phyloP scores from a whole-genome alignment of 2,113 vertebrate genomes.

The Alouatta palliata region DNA sequence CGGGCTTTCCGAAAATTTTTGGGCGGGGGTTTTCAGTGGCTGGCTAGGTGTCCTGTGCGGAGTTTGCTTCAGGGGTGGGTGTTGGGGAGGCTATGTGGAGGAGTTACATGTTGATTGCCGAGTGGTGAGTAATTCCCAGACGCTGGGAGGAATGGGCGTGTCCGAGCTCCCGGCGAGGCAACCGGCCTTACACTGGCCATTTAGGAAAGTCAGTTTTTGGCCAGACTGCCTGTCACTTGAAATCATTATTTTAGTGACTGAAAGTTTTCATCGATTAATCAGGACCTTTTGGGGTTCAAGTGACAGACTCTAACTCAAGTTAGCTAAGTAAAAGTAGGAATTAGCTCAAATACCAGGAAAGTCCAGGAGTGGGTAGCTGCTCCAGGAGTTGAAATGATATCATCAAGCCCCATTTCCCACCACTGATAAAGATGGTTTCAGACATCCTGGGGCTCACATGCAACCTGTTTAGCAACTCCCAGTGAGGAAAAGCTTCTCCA shows the following conservation, averaged over 20 bases:
- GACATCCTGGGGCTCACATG: not conserved
- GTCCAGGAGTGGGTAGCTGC: not conserved
- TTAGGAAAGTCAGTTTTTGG: not conserved
- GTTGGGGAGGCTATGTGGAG: no score
- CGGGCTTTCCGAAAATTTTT: no score
- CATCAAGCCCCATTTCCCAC: not conserved
- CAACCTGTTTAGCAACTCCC: not conserved
- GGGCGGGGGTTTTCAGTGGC: no score
- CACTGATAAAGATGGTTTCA: not conserved
- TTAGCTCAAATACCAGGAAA: slow-evolving; percentile 18
- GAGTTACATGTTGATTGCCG: no score
- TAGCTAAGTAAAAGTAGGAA: not conserved
- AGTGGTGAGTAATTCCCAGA: no score
- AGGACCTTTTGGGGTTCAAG: not conserved
- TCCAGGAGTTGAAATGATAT: not conserved
- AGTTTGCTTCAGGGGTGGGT: no score
- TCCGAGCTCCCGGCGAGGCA: no score
- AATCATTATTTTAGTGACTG: not conserved
- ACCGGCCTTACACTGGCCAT: no score
- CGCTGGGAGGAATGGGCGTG: no score
- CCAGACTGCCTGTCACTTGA: not conserved
- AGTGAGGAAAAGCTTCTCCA: not conserved
- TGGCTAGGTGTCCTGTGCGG: no score
- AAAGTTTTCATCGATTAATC: slow-evolving; percentile 18
- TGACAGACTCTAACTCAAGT: not conserved